Evolutionary conservation across 2,113 vertebrate genomes (phyloP).

Genomic region (Choloepus hoffmanni): DNA sequence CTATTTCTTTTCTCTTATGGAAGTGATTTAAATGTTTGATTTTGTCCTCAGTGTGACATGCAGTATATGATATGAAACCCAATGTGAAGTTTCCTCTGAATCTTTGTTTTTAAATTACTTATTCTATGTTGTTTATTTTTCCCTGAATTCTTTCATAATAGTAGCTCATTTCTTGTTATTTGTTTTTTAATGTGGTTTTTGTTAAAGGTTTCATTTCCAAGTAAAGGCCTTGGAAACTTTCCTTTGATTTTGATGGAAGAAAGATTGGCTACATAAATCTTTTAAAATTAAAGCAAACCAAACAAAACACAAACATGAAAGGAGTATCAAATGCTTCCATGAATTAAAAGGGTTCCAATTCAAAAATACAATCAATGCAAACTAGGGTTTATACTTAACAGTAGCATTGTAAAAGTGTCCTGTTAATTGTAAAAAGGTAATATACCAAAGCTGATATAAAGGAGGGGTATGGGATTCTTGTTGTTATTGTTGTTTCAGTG

Average conservation of each 20-base stretch:
- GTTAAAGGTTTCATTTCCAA: conserved; percentile 39
- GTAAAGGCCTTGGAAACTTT: not conserved
- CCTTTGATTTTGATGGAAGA: conserved; percentile 43
- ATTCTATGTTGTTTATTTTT: not conserved
- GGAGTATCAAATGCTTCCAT: not conserved
- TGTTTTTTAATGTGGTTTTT: conserved; percentile 51
- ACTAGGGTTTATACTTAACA: too few relatives aligned
- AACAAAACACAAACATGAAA: not conserved
- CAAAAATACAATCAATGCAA: too few relatives aligned
- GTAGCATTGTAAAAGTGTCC: too few relatives aligned
- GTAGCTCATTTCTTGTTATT: not conserved
- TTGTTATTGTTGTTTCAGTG: too few relatives aligned
- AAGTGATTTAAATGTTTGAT: not conserved
- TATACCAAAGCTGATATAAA: too few relatives aligned
- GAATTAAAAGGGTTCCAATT: not conserved
- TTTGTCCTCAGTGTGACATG: not conserved
- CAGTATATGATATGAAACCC: not conserved
- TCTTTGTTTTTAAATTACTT: not conserved
- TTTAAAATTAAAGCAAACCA: conserved; percentile 51
- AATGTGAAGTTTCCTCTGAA: not conserved
- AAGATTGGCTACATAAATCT: not conserved
- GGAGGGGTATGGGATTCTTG: too few relatives aligned
- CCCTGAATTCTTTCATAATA: conserved; percentile 10
- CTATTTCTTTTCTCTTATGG: not conserved
- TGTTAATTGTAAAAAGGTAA: too few relatives aligned